A percentile compares a stretch with the other conserved stretches of the same genome.
Evolutionary conservation across 92 coral and sea anemone genomes (phyloP).

Genomic region (Plumapathes pennacea): DNA sequence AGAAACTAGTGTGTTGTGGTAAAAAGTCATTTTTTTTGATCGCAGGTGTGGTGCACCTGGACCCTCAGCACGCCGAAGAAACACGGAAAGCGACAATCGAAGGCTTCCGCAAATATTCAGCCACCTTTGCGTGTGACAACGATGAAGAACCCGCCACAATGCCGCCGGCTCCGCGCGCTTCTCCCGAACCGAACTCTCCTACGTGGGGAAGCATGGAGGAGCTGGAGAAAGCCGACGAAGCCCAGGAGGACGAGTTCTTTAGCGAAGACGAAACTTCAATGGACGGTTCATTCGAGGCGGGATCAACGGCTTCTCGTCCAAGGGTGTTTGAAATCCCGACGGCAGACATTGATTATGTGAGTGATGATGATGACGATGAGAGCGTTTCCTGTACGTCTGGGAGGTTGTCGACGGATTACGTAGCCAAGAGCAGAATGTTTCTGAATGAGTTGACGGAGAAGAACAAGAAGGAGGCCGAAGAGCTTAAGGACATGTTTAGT

Average conservation of each 20-base stretch:
- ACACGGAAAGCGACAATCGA: slow-evolving; percentile 40
- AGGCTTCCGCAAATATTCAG: slow-evolving; percentile 76
- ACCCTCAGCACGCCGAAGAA: slow-evolving; percentile 34
- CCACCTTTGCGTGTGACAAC: slow-evolving; percentile 39
- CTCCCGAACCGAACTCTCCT: slow-evolving; percentile 53
- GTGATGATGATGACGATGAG: slow-evolving; percentile 43
- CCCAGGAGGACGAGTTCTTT: slow-evolving; percentile 9
- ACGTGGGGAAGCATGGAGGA: slow-evolving; percentile 4
- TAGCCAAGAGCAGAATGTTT: slow-evolving; percentile 53
- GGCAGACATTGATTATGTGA: slow-evolving; percentile 43
- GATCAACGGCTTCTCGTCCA: slow-evolving; percentile 37
- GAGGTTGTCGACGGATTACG: slow-evolving; percentile 63
- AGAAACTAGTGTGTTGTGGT: background rate
- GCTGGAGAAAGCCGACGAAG: slow-evolving; percentile 31
- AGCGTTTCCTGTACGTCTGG: slow-evolving; percentile 8
- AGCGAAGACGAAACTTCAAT: slow-evolving; percentile 17
- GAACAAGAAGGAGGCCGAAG: slow-evolving; percentile 55
- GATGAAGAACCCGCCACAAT: slow-evolving; percentile 3
- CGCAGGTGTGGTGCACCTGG: slow-evolving; percentile 63
- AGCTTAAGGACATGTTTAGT: slow-evolving; percentile 58
- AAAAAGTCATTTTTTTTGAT: background rate
- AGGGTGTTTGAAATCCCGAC: slow-evolving; percentile 81
- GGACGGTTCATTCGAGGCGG: slow-evolving; percentile 7
- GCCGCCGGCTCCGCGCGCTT: slow-evolving; percentile 65
- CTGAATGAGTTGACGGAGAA: slow-evolving; percentile 52